Base-by-base conservation (phyloP, 1,140 invertebrate species). In the Cherax destructor region DNA sequence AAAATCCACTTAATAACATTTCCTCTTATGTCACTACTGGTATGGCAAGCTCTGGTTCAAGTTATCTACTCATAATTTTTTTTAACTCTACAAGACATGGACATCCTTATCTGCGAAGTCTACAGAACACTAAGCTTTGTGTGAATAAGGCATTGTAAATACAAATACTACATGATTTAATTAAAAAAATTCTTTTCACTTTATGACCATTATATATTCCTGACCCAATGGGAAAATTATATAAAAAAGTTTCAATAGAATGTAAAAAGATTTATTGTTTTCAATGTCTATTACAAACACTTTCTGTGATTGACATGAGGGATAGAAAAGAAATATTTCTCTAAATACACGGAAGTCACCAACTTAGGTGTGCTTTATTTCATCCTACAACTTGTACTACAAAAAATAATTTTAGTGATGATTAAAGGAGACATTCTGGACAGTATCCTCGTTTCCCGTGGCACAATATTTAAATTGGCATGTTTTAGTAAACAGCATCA, bases 251-350 rank as follows among this genome's bases (percentile, higher is more conserved):
- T 91, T 91, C 88, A 91, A 86, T 91, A 91, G 88, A 91, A 91
- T 91, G 88, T 91, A 91, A 91, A 91, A 91, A 91, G 88, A 85
- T 91, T 91, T 91, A 91, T 91, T 91, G 87, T 91, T 91, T 85
- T 85, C 83, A 85, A 91, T 91, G 81, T 91, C 88, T 91, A 91
- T 91, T 91, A 91, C 88, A 91, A 91, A 91, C 77, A 91, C 88
- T 91, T 85, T 88, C 79, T 91, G 88, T 91, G 88, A 91, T 91
- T 91, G 88, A 91, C 88, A 91, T 79, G 88, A 91, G 88, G 88
- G 83, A 85, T 85, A 85, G 83, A 91, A 91, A 91, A 91, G 88
- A 91, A 91, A 78, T 88, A 72, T 88, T 72, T 88, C 79, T 91
- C 88, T 91, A 91, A 91, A 91, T 91, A 91, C 88, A 91, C 74